These are phyloP conservation scores for Nineta flava DNA, from an alignment of 2,888 invertebrate genomes.

Conservation along the genomic window DNA sequence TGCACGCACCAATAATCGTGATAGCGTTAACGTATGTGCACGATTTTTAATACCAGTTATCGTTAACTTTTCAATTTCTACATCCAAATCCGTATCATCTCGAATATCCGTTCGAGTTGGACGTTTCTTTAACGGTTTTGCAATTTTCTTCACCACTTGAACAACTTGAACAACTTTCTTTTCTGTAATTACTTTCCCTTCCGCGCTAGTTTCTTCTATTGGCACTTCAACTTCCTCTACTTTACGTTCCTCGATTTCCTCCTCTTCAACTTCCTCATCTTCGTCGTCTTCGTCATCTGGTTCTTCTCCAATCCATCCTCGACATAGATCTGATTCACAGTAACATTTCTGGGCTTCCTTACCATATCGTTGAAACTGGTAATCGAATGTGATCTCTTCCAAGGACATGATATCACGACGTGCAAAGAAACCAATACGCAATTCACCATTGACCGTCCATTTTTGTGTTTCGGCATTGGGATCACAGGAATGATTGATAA, in stretches of 20 bases:
- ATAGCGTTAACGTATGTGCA: conserved; percentile 74
- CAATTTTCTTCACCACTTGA: conserved; percentile 13
- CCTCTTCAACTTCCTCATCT: conserved; percentile 34
- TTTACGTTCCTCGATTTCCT: conserved; percentile 26
- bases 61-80: conserved; percentile 69
- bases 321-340: conserved; percentile 77
- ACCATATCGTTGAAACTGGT: conserved; percentile 93
- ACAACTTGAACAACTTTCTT: conserved; percentile 25
- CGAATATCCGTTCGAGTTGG: conserved; percentile 31
- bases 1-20: conserved; percentile 83
- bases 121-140: conserved; percentile 4
- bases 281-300: conserved; percentile 55
- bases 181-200: conserved; percentile 28
- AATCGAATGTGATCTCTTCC: conserved; percentile 97
- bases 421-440: conserved; percentile 94
- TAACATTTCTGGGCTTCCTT: conserved; percentile 93
- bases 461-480: conserved; percentile 98
- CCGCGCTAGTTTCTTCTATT: conserved; percentile 19
- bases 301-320: conserved; percentile 90
- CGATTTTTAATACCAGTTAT: conserved; percentile 75
- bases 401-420: conserved; percentile 64
- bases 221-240: conserved; percentile 23
- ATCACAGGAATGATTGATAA: conserved; percentile 98
- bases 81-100: conserved; percentile 60
- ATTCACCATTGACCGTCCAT: conserved; percentile 85